Base-by-base conservation (phyloP, 2,113 vertebrate species). In the Paratilapia polleni region DNA sequence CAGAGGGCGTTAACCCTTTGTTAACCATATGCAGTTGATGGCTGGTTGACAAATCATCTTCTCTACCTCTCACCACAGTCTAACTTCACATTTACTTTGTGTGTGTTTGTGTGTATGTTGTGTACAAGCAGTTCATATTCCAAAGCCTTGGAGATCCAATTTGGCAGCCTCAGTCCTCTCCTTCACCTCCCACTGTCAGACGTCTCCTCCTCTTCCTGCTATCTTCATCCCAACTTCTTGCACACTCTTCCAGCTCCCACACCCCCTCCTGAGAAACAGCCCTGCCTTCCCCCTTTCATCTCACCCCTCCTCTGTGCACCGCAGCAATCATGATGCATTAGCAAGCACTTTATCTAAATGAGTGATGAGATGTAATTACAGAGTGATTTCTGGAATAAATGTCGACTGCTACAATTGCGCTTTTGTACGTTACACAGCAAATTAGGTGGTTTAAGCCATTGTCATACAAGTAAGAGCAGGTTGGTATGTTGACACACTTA, bases 331-430 rank as follows among this genome's bases (percentile, higher is more conserved):
- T n/a, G 49, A 82, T 61, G 61, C 22, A 89, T 91, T 87, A 91
- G 90, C 78, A 87, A 86, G 82, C 87, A 86, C 81, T 91, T 91
- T 82, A 83, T 83, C 83, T 83, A 82, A 91, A 92, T 88, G 80
- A 92, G 82, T 73, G 78, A 87, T 86, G 87, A 82, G 81, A 60
- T 70, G 78, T 83, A 90, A 92, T 88, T 88, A 92, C 19, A 77
- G 59, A 52, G 11, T 59, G 81, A 88, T 88, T 77, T 85, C 59
- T 81, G 82, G 56, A 54, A 86, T 66, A 74, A 84, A 83, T 79
- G 80, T 77, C 66, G 28, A 77, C 82, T 81, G 83, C 57, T 61
- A 26, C 81, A 87, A 92, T 81, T 89, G 43, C 8, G 1, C 81
- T 84, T 92, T 90, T 88, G 73, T 77, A 74, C 77, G 58, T 57